phyloP scores from a whole-genome alignment of 2,113 vertebrate species.

The Elaphurus davidianus region DNA sequence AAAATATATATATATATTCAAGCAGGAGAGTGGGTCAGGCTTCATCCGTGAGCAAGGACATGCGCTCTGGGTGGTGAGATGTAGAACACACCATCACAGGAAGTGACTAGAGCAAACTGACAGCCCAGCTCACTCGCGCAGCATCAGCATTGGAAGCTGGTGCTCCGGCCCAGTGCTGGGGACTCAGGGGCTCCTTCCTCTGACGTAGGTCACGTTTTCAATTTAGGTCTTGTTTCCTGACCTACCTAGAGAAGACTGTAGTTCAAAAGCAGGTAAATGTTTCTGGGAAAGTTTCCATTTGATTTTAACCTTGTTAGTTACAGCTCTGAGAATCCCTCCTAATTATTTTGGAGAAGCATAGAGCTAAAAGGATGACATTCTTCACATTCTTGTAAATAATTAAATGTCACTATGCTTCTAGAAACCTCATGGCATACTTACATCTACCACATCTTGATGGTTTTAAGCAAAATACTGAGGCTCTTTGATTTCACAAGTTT shows the following conservation, averaged over 20 bases:
- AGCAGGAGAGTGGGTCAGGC: not conserved
- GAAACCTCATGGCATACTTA: not conserved
- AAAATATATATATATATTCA: not conserved
- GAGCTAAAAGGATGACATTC: not conserved
- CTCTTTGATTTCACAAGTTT: not conserved
- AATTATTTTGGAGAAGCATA: not conserved
- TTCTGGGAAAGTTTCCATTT: constrained; percentile 63
- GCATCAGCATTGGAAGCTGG: not conserved
- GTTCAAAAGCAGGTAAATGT: constrained; percentile 65
- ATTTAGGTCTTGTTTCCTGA: constrained; percentile 74
- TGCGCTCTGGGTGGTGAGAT: not conserved
- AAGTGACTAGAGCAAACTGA: not conserved
- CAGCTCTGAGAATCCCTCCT: not conserved
- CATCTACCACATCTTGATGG: not conserved
- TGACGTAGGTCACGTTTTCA: constrained; percentile 72
- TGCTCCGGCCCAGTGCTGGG: constrained; percentile 13
- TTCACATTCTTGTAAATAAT: not conserved
- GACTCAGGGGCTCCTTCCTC: constrained; percentile 40
- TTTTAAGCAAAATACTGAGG: not conserved
- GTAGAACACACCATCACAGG: not conserved
- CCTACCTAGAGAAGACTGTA: constrained; percentile 61
- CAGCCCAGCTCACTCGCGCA: not conserved
- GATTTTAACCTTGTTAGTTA: not conserved
- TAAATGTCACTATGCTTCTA: not conserved
- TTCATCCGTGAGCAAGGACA: not conserved